phyloP scores from a whole-genome alignment of 2,888 invertebrate genomes.

The Phaedon cochleariae region DNA sequence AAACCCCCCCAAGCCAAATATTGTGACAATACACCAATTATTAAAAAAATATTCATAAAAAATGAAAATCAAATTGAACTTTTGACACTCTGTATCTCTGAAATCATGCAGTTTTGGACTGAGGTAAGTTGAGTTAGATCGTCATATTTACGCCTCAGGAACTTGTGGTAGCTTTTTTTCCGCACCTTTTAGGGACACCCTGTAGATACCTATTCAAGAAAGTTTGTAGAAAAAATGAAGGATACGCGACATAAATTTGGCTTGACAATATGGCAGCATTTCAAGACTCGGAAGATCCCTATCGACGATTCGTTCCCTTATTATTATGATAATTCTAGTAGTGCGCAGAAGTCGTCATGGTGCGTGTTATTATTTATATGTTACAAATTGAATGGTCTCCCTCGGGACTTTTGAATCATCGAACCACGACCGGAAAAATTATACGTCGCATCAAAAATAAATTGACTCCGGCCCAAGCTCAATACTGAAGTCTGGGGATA shows the following conservation, averaged over 20 bases:
- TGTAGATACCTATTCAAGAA: too few species aligned
- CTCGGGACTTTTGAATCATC: constrained; percentile 46
- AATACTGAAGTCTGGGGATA: neutral
- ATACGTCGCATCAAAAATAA: constrained; percentile 59
- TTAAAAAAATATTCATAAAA: too few species aligned
- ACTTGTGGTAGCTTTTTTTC: too few species aligned
- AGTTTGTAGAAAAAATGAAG: neutral
- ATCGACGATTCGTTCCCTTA: constrained; percentile 14
- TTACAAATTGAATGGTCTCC: constrained; percentile 53
- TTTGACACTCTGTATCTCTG: too few species aligned
- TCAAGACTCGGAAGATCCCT: constrained; percentile 9
- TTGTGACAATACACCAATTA: too few species aligned
- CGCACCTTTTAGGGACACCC: too few species aligned
- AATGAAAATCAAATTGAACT: too few species aligned
- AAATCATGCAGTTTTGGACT: too few species aligned
- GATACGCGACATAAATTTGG: neutral
- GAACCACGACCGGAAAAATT: constrained; percentile 57
- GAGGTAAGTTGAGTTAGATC: too few species aligned
- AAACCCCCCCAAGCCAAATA: too few species aligned
- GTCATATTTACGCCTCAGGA: too few species aligned
- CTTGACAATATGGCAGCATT: constrained; percentile 13
- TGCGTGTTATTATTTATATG: constrained; percentile 52
- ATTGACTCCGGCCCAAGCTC: constrained; percentile 48
- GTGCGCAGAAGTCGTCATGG: constrained; percentile 42
- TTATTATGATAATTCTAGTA: constrained; percentile 36